Conservation (phyloP, 2,888 invertebrate genomes). For the Capitulum mitella region DNA sequence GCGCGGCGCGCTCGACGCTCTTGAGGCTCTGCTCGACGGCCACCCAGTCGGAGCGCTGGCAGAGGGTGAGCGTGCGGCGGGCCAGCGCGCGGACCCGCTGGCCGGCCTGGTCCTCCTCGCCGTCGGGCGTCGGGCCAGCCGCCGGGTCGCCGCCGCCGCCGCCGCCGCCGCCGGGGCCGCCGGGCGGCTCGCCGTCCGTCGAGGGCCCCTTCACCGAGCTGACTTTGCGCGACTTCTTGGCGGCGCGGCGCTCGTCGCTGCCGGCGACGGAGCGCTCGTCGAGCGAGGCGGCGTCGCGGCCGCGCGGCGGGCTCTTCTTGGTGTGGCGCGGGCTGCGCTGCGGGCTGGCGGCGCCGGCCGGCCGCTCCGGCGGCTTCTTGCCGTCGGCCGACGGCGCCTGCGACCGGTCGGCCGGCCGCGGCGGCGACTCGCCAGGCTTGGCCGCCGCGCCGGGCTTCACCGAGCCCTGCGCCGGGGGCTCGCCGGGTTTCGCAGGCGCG, state of each 20-base stretch:
- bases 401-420: background rate
- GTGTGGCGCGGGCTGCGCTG: background rate
- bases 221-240: slow-evolving; percentile 14
- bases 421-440: background rate
- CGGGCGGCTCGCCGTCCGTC: background rate
- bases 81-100: background rate
- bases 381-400: background rate
- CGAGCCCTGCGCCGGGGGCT: background rate
- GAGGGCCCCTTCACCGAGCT: background rate
- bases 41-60: slow-evolving; percentile 23
- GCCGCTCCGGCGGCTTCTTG: background rate
- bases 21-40: slow-evolving; percentile 25
- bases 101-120: background rate
- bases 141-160: background rate
- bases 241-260: background rate
- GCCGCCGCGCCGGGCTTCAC: background rate
- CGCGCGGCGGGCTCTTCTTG: background rate
- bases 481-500: background rate
- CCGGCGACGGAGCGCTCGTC: too few relatives aligned
- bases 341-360: background rate
- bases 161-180: background rate
- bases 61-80: background rate
- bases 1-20: background rate
- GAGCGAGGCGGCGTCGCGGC: background rate
- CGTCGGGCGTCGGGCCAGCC: background rate